Percentiles rank a stretch among this genome's conserved stretches.
These are phyloP conservation scores for Lepidurus apus DNA, from an alignment of 1,140 invertebrate genomes.

Conservation along the genomic window DNA sequence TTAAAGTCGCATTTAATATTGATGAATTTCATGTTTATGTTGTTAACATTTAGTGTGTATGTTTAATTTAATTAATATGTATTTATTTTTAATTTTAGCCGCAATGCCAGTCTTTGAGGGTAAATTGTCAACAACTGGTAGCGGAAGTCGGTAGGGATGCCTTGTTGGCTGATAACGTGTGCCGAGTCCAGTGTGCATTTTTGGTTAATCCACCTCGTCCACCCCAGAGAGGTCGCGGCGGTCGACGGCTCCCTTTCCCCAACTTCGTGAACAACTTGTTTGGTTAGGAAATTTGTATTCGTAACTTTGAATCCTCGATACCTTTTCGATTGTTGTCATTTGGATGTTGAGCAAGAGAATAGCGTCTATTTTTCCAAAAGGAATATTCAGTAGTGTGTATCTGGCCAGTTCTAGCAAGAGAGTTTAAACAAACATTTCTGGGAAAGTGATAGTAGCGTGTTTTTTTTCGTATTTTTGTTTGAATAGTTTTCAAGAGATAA, in stretches of 20 bases:
- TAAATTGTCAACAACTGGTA: slow-evolving; percentile 75
- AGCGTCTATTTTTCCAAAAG: neutral
- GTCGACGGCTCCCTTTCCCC: slow-evolving; percentile 8
- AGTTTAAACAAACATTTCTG: neutral
- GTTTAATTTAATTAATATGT: neutral
- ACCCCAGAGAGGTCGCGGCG: slow-evolving; percentile 4
- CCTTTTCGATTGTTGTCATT: neutral
- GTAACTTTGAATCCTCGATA: neutral
- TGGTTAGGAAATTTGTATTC: neutral
- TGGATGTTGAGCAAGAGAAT: neutral
- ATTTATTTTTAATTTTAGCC: slow-evolving; percentile 55
- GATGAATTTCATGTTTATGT: neutral
- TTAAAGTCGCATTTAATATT: slow-evolving; percentile 33
- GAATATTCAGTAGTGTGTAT: slow-evolving; percentile 5
- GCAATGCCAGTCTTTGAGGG: slow-evolving; percentile 78
- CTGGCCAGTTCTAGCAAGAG: slow-evolving; percentile 20
- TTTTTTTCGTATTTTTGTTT: neutral
- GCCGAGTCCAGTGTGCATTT: slow-evolving; percentile 78
- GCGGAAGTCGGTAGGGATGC: slow-evolving; percentile 73
- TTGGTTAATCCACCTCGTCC: slow-evolving; percentile 48
- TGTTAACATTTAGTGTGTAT: neutral
- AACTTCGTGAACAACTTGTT: neutral
- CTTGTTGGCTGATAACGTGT: slow-evolving; percentile 77
- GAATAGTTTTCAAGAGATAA: neutral
- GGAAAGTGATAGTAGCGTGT: slow-evolving; percentile 1